Evolutionary conservation across 2,888 invertebrate genomes (phyloP).

Genomic region (Balanococcus diminutus): DNA sequence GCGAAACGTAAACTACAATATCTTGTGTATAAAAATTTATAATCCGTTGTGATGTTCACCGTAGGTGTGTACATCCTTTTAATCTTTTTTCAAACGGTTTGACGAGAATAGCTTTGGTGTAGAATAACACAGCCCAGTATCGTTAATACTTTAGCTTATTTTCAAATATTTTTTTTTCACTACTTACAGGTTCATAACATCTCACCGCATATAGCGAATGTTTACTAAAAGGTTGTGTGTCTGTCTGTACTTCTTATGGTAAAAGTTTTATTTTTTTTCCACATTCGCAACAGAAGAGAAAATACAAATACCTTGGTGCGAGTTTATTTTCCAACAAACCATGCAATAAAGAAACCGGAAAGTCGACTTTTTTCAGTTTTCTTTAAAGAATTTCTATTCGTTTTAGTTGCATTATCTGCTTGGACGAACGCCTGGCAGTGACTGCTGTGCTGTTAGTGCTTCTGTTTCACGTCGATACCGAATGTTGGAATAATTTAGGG

Average conservation of each 20-base stretch:
- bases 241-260: not conserved
- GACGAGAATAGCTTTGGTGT: not conserved
- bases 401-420: not conserved
- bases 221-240: not conserved
- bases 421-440: not conserved
- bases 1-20: not conserved
- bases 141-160: constrained; percentile 5
- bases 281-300: not conserved
- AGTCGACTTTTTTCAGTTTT: not conserved
- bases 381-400: constrained; percentile 3
- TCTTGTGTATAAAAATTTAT: not conserved
- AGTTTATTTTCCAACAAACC: constrained; percentile 5
- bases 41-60: not conserved
- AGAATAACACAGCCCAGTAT: not conserved
- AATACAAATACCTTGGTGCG: not conserved
- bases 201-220: not conserved
- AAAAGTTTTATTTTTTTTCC: not conserved
- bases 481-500: not conserved
- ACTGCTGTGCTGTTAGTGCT: not conserved
- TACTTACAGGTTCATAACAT: not conserved
- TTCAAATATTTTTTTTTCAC: not conserved
- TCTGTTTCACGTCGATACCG: too few relatives aligned
- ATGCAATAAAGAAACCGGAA: not conserved
- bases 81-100: constrained; percentile 1
- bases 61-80: not conserved